Conservation (phyloP, 35 echinoderm and acorn worm species). For the Eucidaris tribuloides region DNA sequence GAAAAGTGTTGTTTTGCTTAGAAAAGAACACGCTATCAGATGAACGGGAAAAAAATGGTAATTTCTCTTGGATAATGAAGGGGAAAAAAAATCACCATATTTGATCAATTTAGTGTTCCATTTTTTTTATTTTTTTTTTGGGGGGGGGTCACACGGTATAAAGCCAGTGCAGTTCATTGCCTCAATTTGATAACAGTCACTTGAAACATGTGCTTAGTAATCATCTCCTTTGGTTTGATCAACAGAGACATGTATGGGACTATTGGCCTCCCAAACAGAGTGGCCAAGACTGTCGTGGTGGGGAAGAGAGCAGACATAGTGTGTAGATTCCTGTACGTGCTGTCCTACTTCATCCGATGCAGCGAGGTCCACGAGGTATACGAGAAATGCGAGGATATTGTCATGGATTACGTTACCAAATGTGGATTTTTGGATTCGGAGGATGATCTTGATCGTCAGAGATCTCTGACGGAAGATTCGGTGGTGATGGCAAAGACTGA, state of each 20-base stretch:
- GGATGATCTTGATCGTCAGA: slow-evolving; percentile 7
- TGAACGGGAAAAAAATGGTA: too few relatives aligned
- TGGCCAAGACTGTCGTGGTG: slow-evolving; percentile 83
- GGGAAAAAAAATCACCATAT: too few relatives aligned
- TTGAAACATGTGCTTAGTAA: too few relatives aligned
- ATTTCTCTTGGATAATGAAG: too few relatives aligned
- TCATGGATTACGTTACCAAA: slow-evolving; percentile 41
- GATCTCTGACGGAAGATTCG: background rate
- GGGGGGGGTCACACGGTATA: too few relatives aligned
- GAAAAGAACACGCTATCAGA: too few relatives aligned
- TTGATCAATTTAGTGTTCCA: too few relatives aligned
- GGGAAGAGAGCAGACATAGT: slow-evolving; percentile 81
- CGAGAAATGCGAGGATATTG: slow-evolving; percentile 58
- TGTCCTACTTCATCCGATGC: slow-evolving; percentile 96
- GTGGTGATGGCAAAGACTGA: background rate
- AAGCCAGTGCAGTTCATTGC: too few relatives aligned
- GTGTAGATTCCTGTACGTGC: slow-evolving; percentile 83
- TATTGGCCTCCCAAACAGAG: slow-evolving; percentile 76
- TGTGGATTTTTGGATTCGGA: slow-evolving; percentile 6
- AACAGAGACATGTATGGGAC: slow-evolving; percentile 93
- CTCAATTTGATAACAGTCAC: too few relatives aligned
- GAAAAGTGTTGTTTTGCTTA: too few relatives aligned
- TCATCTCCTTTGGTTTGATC: too few relatives aligned
- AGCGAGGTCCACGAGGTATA: slow-evolving; percentile 87
- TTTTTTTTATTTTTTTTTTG: too few relatives aligned